Base-by-base conservation (phyloP, 1,140 invertebrate genomes). In the Oedothorax gibbosus region DNA sequence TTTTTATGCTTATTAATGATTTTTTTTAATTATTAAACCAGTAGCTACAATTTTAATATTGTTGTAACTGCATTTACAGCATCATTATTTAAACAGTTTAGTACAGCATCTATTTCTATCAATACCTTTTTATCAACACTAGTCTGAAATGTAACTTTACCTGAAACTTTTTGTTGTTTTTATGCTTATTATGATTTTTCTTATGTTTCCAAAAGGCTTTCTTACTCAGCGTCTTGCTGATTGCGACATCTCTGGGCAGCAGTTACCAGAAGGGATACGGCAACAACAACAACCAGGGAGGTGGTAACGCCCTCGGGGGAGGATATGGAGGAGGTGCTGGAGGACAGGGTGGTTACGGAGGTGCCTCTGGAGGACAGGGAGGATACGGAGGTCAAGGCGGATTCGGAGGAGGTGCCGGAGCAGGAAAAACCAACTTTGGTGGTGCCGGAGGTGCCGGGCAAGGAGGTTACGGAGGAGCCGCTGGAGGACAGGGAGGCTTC, bases 311-410 rank as follows among this genome's bases (percentile, higher is more conserved):
- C 51, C 8, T 14, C 18, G 54, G 60, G 10, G 51, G 53, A 21
- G 85, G 69, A 35, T 18, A 35, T 51, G 78, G 69, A 51, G 71
- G 51, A n/a, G 62, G 49, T 11, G 64, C 53, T n/a, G 57, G 66
- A 20, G 76, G 18, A 3, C n/a, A 51, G 0, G n/a, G 35, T 11
- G 66, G 84, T 5, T 50, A 20, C 5, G 82, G 66, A 11, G 57
- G n/a, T 51, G 77, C 51, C n/a, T 51, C 54, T 49, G 78, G 72
- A 9, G 60, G 76, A 35, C 57, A 14, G 51, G 18, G 20, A 66
- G 82, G 73, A 66, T 72, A 86, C 7, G 18, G 73, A 18, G 82
- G 76, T 12, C 84, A 86, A 54, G 79, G 80, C 9, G 72, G 75
- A 18, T 64, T 51, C 21, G 81, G 68, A 21, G 69, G 54, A 11